Conservation (phyloP, 2,797 vertebrate genomes). For the Moxostoma hubbsi region DNA sequence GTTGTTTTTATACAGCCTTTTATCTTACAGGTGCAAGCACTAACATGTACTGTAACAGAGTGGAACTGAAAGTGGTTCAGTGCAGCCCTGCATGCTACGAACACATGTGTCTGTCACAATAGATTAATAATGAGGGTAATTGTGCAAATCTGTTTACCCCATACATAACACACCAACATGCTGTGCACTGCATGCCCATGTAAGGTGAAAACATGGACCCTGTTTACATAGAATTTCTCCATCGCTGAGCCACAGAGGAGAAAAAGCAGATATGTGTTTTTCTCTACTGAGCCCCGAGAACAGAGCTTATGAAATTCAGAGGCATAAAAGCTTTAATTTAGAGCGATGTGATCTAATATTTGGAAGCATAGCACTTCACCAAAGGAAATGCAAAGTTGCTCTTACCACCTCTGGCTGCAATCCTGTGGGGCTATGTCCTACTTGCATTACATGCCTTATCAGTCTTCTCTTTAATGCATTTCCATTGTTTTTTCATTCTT, state of each 20-base stretch:
- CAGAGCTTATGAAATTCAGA: slow-evolving; percentile 31
- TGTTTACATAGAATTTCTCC: slow-evolving; percentile 81
- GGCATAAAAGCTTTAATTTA: slow-evolving; percentile 60
- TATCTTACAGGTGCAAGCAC: slow-evolving; percentile 53
- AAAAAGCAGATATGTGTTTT: slow-evolving; percentile 56
- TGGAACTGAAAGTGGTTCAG: slow-evolving; percentile 30
- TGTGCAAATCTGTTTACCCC: slow-evolving; percentile 54
- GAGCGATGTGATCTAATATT: slow-evolving; percentile 13
- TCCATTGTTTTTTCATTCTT: slow-evolving; percentile 15
- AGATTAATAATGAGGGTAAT: slow-evolving; percentile 53
- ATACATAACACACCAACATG: slow-evolving; percentile 52
- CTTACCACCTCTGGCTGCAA: neutral
- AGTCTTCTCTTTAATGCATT: neutral
- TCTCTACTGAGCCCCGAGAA: slow-evolving; percentile 69
- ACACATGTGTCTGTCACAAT: slow-evolving; percentile 51
- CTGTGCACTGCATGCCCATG: slow-evolving; percentile 73
- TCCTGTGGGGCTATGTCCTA: neutral
- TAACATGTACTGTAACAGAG: slow-evolving; percentile 43
- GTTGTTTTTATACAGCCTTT: slow-evolving; percentile 59
- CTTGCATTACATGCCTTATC: slow-evolving; percentile 10
- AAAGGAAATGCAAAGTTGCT: neutral
- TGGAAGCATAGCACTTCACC: neutral
- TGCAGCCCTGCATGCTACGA: neutral
- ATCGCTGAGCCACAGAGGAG: slow-evolving; percentile 72
- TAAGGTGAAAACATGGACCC: slow-evolving; percentile 77